Evolutionary conservation across 2,888 invertebrate species (phyloP).

Genomic region (Busseola fusca): DNA sequence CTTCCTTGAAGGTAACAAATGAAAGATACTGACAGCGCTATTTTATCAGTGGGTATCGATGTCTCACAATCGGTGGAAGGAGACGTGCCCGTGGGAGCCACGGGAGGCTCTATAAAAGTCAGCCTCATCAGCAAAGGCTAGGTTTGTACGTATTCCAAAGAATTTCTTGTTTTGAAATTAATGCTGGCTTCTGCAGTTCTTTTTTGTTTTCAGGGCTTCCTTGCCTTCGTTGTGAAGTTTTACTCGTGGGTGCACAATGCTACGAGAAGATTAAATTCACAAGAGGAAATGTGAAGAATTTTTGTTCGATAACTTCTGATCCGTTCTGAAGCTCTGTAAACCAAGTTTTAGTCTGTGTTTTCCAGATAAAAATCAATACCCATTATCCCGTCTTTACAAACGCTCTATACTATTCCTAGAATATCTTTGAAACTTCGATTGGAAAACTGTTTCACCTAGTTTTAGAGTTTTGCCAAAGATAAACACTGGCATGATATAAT

Average conservation of each 20-base stretch:
- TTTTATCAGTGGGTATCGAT: conserved; percentile 50
- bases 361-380: neutral
- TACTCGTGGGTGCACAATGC: neutral
- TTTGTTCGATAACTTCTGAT: neutral
- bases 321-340: neutral
- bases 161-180: conserved; percentile 5
- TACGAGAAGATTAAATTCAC: neutral
- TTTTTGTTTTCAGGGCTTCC: neutral
- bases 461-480: conserved; percentile 34
- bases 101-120: conserved; percentile 61
- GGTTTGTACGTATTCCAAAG: conserved; percentile 5
- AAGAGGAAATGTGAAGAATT: neutral
- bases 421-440: conserved; percentile 22
- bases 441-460: conserved; percentile 28
- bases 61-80: conserved; percentile 33
- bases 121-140: conserved; percentile 25
- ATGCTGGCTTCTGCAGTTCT: neutral
- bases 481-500: conserved; percentile 39
- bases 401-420: neutral
- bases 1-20: conserved; percentile 34
- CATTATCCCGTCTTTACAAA: neutral
- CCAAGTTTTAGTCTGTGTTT: neutral
- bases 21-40: conserved; percentile 36
- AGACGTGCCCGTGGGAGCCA: conserved; percentile 56
- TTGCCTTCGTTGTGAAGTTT: neutral